Evolutionary conservation across 2,888 invertebrate species (phyloP).

Genomic region (Drosophila planitibia): DNA sequence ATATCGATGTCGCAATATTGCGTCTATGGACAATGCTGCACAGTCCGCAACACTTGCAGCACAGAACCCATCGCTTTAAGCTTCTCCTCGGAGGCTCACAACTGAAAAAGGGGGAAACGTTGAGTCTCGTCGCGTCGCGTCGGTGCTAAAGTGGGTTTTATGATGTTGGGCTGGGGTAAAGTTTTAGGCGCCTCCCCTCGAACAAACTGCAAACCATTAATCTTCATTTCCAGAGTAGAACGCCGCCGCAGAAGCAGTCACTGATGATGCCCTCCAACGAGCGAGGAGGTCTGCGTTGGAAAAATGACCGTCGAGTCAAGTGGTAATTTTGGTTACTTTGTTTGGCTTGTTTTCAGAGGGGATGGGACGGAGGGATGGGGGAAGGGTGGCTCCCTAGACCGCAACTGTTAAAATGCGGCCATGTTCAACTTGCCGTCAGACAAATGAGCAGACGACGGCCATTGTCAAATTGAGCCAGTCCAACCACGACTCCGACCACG

Average conservation of each 20-base stretch:
- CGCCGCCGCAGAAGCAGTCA: slow-evolving; percentile 20
- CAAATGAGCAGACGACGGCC: slow-evolving; percentile 68
- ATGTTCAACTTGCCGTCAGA: slow-evolving; percentile 73
- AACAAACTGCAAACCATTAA: slow-evolving; percentile 78
- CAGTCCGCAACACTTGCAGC: neutral
- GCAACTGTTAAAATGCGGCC: slow-evolving; percentile 75
- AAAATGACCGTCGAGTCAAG: slow-evolving; percentile 72
- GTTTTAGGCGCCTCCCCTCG: slow-evolving; percentile 55
- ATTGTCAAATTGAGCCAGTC: slow-evolving; percentile 66
- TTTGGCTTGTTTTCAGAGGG: slow-evolving; percentile 42
- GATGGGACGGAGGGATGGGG: neutral
- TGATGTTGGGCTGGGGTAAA: slow-evolving; percentile 67
- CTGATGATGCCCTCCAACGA: slow-evolving; percentile 20
- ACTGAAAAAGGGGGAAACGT: slow-evolving; percentile 37
- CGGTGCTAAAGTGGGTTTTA: slow-evolving; percentile 68
- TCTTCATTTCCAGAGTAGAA: slow-evolving; percentile 78
- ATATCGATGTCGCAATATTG: slow-evolving; percentile 74
- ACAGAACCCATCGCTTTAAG: slow-evolving; percentile 46
- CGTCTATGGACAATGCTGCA: slow-evolving; percentile 4
- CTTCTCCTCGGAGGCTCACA: slow-evolving; percentile 18
- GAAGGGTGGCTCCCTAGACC: slow-evolving; percentile 24
- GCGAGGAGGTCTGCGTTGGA: slow-evolving; percentile 46
- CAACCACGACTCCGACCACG: slow-evolving; percentile 22
- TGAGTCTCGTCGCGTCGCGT: slow-evolving; percentile 19
- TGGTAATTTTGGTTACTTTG: slow-evolving; percentile 80